Evolutionary conservation across 2,113 vertebrate species (phyloP).

Genomic region (Naja naja): DNA sequence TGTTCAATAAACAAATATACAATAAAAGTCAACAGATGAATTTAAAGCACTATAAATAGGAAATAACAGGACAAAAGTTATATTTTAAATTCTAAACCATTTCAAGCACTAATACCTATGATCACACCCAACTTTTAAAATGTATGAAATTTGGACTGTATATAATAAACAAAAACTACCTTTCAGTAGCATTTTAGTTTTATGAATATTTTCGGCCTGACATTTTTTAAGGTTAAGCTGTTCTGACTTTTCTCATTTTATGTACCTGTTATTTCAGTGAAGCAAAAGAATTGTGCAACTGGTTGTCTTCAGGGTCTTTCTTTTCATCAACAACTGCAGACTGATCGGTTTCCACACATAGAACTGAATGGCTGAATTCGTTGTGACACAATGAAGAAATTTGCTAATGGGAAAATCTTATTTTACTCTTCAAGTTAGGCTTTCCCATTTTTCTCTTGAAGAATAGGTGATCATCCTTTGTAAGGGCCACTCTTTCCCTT

Average conservation of each 20-base stretch:
- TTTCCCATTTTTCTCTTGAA: neutral
- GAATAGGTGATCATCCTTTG: slow-evolving; percentile 7
- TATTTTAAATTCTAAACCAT: neutral
- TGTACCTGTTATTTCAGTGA: slow-evolving; percentile 39
- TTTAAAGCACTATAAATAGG: neutral
- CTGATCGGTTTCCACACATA: neutral
- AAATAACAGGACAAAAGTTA: neutral
- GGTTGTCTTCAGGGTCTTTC: slow-evolving; percentile 20
- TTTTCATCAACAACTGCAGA: slow-evolving; percentile 10
- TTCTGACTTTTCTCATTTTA: slow-evolving; percentile 24
- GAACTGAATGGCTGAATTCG: neutral
- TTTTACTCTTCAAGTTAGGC: neutral
- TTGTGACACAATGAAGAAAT: neutral
- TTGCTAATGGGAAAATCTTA: neutral
- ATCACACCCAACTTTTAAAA: slow-evolving; percentile 40
- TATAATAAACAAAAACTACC: slow-evolving; percentile 39
- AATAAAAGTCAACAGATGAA: neutral
- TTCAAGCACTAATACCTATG: neutral
- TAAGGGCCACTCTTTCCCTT: neutral
- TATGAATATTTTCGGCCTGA: slow-evolving; percentile 33
- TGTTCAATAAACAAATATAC: neutral
- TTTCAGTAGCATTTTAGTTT: slow-evolving; percentile 38
- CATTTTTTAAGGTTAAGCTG: slow-evolving; percentile 29
- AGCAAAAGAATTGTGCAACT: neutral
- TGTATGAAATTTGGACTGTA: slow-evolving; percentile 43